A percentile compares a stretch with the other conserved stretches of the same genome.
These are phyloP conservation scores for Mizuhopecten yessoensis DNA, from an alignment of 1,140 invertebrate genomes.

Conservation along the genomic window DNA sequence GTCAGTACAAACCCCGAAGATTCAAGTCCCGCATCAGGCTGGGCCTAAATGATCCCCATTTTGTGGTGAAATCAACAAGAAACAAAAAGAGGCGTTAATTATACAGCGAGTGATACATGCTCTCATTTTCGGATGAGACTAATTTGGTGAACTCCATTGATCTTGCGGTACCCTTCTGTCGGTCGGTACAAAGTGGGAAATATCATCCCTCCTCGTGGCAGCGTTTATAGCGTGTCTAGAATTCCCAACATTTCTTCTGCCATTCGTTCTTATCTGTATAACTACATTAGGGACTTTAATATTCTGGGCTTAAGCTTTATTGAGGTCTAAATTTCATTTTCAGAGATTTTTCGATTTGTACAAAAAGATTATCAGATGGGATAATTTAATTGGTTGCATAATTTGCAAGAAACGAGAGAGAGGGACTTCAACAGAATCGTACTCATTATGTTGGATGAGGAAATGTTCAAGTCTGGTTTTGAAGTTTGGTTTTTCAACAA, in stretches of 20 bases:
- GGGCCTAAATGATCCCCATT: background rate
- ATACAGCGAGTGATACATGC: constrained; percentile 11
- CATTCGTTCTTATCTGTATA: background rate
- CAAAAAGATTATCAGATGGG: background rate
- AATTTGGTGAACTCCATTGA: constrained; percentile 32
- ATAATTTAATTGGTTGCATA: constrained; percentile 6
- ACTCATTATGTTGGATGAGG: background rate
- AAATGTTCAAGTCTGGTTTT: background rate
- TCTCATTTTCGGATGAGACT: constrained; percentile 12
- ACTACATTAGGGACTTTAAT: background rate
- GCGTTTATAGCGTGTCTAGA: background rate
- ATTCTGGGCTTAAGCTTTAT: background rate
- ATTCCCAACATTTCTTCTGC: constrained; percentile 13
- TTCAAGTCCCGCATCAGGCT: background rate
- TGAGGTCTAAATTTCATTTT: constrained; percentile 28
- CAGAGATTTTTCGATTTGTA: background rate
- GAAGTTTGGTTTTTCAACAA: constrained; percentile 4
- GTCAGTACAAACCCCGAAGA: background rate
- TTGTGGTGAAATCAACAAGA: background rate
- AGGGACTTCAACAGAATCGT: background rate
- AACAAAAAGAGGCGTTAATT: background rate
- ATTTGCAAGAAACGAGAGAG: background rate
- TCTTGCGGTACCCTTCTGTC: background rate
- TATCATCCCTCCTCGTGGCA: background rate
- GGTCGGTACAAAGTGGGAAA: background rate